Evolutionary conservation across 2,797 vertebrate genomes (phyloP).

Genomic region (Chrysocyon brachyurus): DNA sequence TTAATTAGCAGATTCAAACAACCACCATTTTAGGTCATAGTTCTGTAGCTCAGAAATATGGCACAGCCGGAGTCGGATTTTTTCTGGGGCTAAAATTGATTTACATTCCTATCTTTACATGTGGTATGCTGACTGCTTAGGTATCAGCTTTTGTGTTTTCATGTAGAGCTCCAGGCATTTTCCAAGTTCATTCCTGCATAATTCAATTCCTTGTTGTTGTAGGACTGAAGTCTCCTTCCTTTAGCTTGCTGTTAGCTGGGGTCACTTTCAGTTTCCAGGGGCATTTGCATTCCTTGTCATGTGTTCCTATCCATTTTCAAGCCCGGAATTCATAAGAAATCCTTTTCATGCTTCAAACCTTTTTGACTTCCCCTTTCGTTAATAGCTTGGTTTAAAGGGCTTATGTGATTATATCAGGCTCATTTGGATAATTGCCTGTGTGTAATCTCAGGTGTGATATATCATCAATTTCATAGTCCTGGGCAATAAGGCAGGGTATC

Average conservation of each 20-base stretch:
- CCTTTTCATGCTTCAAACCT: neutral
- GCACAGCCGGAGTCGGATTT: neutral
- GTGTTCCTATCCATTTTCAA: neutral
- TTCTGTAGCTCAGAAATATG: neutral
- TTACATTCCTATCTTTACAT: neutral
- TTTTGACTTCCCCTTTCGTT: neutral
- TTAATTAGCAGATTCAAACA: constrained; percentile 10
- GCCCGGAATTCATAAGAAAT: neutral
- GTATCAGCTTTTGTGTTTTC: neutral
- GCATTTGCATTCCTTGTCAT: neutral
- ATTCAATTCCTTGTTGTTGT: neutral
- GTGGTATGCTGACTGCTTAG: neutral
- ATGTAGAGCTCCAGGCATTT: neutral
- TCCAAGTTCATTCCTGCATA: neutral
- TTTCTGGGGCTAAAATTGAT: neutral
- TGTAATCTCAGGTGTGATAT: neutral
- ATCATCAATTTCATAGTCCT: neutral
- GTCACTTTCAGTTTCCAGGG: neutral
- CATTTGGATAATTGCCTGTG: neutral
- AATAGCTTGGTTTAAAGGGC: neutral
- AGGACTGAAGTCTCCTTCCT: neutral
- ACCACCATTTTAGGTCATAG: neutral
- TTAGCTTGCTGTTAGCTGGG: neutral
- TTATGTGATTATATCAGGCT: neutral
- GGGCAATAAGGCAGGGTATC: neutral